Evolutionary conservation across 2,888 invertebrate genomes (phyloP), one percentile per base, ranked within the genome.

Genomic region (Cybosia mesomella): DNA sequence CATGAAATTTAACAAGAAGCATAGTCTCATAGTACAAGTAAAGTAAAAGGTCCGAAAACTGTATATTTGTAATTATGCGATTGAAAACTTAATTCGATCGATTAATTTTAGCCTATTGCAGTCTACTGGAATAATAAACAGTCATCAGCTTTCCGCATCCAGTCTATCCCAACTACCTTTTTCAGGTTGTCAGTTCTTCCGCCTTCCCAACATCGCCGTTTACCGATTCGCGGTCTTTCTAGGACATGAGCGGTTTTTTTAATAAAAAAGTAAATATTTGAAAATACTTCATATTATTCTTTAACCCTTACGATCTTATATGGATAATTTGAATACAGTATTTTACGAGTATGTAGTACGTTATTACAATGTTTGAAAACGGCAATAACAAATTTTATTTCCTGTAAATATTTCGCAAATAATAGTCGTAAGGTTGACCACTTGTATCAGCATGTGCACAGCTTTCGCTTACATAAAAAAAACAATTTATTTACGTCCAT

Each of bases 361-460:
- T 24, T 22, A 24, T 58, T 34, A 28, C n/a, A 32, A 34, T 57
- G 57, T 49, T 54, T 57, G 21, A 43, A 22, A 36, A 55, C 28
- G 21, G 57, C 60, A 43, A 55, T 59, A 64, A 55, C 28, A 34
- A 49, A 57, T 60, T 57, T 18, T 60, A 62, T 61, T 55, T 65
- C 58, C 28, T 67, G 67, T 64, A 71, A 65, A 65, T 65, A 60
- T 64, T 66, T 60, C 39, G 61, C 43, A 62, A 67, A 58, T 49
- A n/a, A 21, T 24, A 58, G 62, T 58, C 49, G 61, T 67, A 62
- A 62, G 62, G 67, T 67, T 62, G 58, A 67, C 67, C 62, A 67
- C 43, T 62, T 58, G 61, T 58, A 34, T 34, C 21, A 34, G 62
- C 24, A 61, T 32, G 49, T 57, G 15, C 67, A 53, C n/a, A n/a